Conservation (phyloP, 2,888 invertebrate species). For the Trachelus stipa region DNA sequence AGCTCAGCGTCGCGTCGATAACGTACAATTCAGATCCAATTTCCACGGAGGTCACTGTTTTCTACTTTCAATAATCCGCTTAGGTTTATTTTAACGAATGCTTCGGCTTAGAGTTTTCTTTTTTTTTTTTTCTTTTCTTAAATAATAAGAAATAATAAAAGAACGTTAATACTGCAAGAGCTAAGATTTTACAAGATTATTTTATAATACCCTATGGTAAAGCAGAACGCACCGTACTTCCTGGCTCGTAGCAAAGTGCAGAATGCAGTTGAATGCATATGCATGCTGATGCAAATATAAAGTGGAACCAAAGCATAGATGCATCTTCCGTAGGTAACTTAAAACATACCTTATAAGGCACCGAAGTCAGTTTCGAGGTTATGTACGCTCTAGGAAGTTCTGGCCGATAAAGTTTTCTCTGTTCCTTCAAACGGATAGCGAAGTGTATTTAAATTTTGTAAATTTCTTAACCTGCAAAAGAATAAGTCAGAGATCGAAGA, state of each 20-base stretch:
- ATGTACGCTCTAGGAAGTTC: neutral
- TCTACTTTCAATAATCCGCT: neutral
- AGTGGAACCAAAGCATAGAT: conserved; percentile 6
- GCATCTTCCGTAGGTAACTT: conserved; percentile 2
- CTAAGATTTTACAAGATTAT: neutral
- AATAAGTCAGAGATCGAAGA: neutral
- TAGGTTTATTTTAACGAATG: too few species aligned
- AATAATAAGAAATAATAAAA: too few species aligned
- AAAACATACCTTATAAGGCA: conserved; percentile 2
- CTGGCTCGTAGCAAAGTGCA: conserved; percentile 21
- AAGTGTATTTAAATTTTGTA: neutral
- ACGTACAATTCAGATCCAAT: neutral
- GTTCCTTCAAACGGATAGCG: neutral
- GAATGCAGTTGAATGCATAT: conserved; percentile 26
- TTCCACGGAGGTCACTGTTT: neutral
- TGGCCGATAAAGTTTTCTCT: neutral
- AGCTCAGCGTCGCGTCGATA: neutral
- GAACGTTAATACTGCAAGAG: neutral
- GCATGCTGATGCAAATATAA: conserved; percentile 28
- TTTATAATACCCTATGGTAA: neutral
- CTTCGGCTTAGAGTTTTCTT: too few species aligned
- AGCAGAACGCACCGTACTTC: conserved; percentile 17
- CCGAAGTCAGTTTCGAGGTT: neutral
- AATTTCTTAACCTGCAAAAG: neutral
- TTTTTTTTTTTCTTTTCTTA: too few species aligned